Evolutionary conservation across 2,797 vertebrate species (phyloP).

Genomic region (Saxicola maurus): DNA sequence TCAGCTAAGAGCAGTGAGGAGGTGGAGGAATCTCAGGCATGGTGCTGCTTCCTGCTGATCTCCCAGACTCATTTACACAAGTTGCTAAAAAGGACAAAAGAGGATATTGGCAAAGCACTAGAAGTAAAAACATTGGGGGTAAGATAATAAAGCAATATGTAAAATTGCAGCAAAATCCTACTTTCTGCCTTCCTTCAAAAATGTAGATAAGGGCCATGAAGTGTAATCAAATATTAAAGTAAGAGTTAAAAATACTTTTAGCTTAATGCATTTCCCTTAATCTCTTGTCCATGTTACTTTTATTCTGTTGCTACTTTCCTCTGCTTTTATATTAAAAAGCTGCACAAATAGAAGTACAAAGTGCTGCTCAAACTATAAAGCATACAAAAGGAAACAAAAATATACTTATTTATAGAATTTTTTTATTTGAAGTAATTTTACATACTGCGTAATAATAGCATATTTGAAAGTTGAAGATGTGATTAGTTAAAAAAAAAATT

Average conservation of each 20-base stretch:
- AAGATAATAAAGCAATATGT: background rate
- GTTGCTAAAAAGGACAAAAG: background rate
- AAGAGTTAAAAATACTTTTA: constrained; percentile 29
- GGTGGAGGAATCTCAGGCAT: background rate
- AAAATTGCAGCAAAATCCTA: background rate
- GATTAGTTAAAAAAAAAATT: background rate
- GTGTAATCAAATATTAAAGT: constrained; percentile 18
- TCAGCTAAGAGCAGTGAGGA: background rate
- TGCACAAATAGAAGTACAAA: background rate
- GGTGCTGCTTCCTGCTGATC: background rate
- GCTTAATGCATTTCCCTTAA: background rate
- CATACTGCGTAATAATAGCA: background rate
- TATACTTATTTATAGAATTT: background rate
- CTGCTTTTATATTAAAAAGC: background rate
- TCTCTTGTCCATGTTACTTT: background rate
- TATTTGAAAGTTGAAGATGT: background rate
- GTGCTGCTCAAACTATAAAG: background rate
- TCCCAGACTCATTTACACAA: background rate
- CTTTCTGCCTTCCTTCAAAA: background rate
- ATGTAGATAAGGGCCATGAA: background rate
- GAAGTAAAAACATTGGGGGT: background rate
- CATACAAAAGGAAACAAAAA: background rate
- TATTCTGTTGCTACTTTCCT: background rate
- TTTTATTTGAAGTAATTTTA: background rate
- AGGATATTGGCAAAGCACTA: background rate